Base-by-base conservation (phyloP, 2,113 vertebrate species). In the Cricetomys ansorgei region DNA sequence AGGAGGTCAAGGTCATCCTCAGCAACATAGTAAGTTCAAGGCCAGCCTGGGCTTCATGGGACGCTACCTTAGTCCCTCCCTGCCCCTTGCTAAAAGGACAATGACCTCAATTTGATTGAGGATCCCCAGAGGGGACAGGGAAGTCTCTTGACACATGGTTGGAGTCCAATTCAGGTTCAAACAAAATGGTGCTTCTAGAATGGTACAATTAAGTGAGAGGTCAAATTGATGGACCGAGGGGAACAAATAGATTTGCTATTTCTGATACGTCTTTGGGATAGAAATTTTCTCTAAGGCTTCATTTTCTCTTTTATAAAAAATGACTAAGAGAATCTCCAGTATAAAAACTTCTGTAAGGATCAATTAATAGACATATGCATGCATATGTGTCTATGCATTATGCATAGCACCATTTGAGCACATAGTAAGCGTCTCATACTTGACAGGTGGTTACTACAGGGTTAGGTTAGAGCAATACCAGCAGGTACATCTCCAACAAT, bases 261-360 rank as follows among this genome's bases (percentile, higher is more conserved):
- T 93, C 27, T 87, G 76, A 34, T 59, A 59, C 10, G 3, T 80
- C 91, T 73, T 94, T 95, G 75, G 62, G 50, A 67, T 43, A 92
- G 15, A 59, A 59, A 92, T 88, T 27, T 57, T 94, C 69, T 75
- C 31, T 76, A 86, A 84, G 25, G 57, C 6, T 95, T 76, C n/a
- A 50, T 94, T 91, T 91, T 55, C 50, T 95, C 40, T 40, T 31
- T 77, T 88, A 45, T 40, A 91, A 88, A 90, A 31, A 34, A 31
- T 16, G 2, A 25, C 43, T 57, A 57, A 91, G 53, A 87, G 50
- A 19, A 72, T 88, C 50, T 75, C 2, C 50, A 29, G 83, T 43
- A 53, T 31, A 75, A 94, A 12, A 53, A 9, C 73, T 95, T 57
- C 70, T 29, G 45, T 72, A 57, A 64, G 10, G n/a, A 83, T 73